phyloP scores from a whole-genome alignment of 2,888 invertebrate species.

The Druceiella hillmani region DNA sequence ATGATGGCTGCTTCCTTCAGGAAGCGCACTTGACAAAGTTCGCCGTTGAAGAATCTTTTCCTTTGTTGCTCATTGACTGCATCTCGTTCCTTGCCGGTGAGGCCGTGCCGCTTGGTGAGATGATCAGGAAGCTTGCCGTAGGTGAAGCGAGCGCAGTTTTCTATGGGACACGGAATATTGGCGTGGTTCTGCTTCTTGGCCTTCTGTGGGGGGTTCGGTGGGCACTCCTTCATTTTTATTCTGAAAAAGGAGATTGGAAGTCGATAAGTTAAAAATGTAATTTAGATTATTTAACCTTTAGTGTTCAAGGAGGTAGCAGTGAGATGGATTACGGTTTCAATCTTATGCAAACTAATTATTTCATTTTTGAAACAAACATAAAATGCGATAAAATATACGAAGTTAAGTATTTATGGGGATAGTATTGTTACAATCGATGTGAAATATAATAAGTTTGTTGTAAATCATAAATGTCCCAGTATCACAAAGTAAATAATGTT shows the following conservation, averaged over 20 bases:
- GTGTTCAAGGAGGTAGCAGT: too few species aligned
- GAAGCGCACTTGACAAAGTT: slow-evolving; percentile 47
- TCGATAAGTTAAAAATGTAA: too few species aligned
- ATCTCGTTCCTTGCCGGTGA: slow-evolving; percentile 46
- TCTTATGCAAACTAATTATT: too few species aligned
- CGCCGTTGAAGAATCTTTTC: slow-evolving; percentile 50
- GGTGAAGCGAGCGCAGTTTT: slow-evolving; percentile 49
- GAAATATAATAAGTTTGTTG: too few species aligned
- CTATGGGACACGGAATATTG: slow-evolving; percentile 50
- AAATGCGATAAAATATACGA: too few species aligned
- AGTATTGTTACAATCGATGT: too few species aligned
- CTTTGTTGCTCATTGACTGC: slow-evolving; percentile 47
- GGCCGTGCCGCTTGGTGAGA: slow-evolving; percentile 47
- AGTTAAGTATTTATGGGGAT: too few species aligned
- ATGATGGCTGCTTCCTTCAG: slow-evolving; percentile 49
- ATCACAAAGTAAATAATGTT: too few species aligned
- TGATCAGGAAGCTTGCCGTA: slow-evolving; percentile 51
- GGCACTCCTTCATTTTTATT: slow-evolving; percentile 37
- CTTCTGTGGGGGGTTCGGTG: slow-evolving; percentile 34
- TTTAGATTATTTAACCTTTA: too few species aligned
- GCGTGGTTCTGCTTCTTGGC: slow-evolving; percentile 51
- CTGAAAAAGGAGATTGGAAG: background rate
- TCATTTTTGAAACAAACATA: too few species aligned
- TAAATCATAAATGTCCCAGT: too few species aligned
- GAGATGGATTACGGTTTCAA: too few species aligned